Conservation (phyloP, 2,113 vertebrate species). For the Crotalus helleri region DNA sequence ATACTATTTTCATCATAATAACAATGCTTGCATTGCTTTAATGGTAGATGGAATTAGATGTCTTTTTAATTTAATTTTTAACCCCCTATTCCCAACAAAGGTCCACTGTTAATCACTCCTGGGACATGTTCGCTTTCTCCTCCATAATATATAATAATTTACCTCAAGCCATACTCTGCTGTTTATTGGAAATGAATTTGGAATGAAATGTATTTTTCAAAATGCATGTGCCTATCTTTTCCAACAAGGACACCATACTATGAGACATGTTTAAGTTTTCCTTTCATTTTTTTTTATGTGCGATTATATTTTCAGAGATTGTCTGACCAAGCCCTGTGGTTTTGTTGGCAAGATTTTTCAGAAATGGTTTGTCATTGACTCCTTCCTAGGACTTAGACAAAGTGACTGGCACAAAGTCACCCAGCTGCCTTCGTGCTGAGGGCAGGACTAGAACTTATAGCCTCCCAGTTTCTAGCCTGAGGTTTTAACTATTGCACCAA, state of each 20-base stretch:
- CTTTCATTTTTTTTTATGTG: background rate
- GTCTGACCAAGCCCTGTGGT: background rate
- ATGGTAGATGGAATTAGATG: background rate
- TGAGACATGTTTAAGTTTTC: background rate
- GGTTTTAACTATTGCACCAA: background rate
- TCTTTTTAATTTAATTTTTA: background rate
- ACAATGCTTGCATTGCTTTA: background rate
- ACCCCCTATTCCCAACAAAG: background rate
- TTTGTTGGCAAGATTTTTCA: background rate
- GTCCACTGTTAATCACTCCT: background rate
- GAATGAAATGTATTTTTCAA: background rate
- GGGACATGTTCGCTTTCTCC: background rate
- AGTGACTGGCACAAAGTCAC: background rate
- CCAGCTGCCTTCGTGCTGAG: background rate
- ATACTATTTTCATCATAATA: background rate
- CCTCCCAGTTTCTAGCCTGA: background rate
- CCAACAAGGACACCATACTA: background rate
- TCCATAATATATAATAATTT: background rate
- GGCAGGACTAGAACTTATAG: too few species aligned
- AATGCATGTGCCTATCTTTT: background rate
- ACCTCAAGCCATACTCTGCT: background rate
- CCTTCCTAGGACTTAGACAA: background rate
- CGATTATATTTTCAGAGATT: background rate
- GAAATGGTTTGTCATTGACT: too few species aligned
- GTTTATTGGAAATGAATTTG: background rate